Percentiles rank a stretch among this genome's conserved stretches.
These are phyloP conservation scores for Anas bernieri DNA, from an alignment of 2,797 vertebrate genomes.

Conservation along the genomic window DNA sequence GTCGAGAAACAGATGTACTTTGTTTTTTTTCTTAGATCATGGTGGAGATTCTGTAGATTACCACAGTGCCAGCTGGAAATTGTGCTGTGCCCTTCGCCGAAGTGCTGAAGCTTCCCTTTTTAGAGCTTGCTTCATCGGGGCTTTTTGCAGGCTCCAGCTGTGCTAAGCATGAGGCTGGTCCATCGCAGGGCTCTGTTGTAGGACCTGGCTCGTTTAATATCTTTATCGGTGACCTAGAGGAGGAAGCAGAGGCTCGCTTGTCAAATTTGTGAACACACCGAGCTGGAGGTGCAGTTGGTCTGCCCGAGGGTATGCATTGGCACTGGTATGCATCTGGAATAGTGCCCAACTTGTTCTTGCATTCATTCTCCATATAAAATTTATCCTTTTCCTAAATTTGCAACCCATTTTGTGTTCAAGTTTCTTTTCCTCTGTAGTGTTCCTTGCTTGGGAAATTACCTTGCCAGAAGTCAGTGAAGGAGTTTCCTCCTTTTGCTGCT, in stretches of 20 bases:
- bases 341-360: background rate
- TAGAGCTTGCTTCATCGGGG: background rate
- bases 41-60: conserved; percentile 1
- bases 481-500: background rate
- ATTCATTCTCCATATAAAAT: background rate
- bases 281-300: background rate
- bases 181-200: background rate
- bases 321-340: background rate
- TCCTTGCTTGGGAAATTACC: background rate
- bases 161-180: background rate
- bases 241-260: background rate
- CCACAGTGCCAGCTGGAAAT: conserved; percentile 19
- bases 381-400: background rate
- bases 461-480: background rate
- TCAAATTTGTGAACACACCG: background rate
- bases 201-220: background rate
- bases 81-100: background rate
- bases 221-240: background rate
- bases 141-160: background rate
- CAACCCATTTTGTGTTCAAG: background rate
- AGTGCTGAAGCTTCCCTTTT: background rate
- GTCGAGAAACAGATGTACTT: background rate
- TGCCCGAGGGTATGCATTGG: background rate
- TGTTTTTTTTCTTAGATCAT: conserved; percentile 1
- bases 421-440: background rate